Conservation (phyloP, 2,113 vertebrate genomes). For the Alosa alosa region DNA sequence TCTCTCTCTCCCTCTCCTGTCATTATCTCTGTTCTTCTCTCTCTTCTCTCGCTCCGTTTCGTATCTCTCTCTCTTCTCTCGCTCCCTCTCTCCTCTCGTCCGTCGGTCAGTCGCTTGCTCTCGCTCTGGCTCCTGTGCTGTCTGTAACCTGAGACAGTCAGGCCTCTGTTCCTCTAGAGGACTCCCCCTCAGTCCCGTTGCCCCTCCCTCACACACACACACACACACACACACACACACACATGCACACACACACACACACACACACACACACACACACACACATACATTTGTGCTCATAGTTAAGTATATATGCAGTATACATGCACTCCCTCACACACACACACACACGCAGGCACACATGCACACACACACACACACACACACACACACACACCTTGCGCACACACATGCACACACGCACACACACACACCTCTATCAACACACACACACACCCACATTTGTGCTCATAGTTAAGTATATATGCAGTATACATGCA, state of each 20-base stretch:
- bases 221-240: not conserved
- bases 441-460: too few species aligned
- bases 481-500: not conserved
- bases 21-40: too few species aligned
- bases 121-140: slow-evolving; percentile 14
- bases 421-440: slow-evolving; percentile 27
- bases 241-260: not conserved
- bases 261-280: not conserved
- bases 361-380: not conserved
- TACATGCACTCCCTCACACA: not conserved
- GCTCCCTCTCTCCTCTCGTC: slow-evolving; percentile 1
- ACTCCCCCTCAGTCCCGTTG: slow-evolving; percentile 16
- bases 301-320: not conserved
- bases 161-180: slow-evolving; percentile 58
- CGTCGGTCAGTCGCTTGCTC: slow-evolving; percentile 40
- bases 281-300: not conserved
- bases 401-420: not conserved
- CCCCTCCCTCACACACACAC: not conserved
- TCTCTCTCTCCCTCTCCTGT: too few species aligned
- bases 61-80: not conserved
- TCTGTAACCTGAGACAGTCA: slow-evolving; percentile 72
- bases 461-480: not conserved
- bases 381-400: too few species aligned
- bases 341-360: not conserved
- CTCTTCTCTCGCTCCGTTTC: slow-evolving; percentile 41